These are phyloP conservation scores for Drosophila pseudotalamancana DNA, from an alignment of 2,888 invertebrate genomes.

Conservation along the genomic window DNA sequence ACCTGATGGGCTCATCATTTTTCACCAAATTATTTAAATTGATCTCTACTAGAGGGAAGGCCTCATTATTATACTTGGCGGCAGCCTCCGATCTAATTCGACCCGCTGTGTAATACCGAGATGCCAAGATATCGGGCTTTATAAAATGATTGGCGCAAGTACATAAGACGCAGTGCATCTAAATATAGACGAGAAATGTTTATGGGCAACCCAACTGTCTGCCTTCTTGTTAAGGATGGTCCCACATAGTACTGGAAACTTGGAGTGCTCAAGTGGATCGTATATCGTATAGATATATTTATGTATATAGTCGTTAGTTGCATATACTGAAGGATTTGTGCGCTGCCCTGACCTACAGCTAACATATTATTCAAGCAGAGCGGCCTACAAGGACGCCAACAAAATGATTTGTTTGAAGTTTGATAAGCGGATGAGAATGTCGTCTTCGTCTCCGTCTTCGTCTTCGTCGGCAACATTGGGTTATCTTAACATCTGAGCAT, in stretches of 20 bases:
- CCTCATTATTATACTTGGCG: slow-evolving; percentile 41
- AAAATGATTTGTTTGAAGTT: slow-evolving; percentile 77
- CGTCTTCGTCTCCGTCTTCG: too few relatives aligned
- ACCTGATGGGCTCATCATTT: slow-evolving; percentile 62
- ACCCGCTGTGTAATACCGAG: slow-evolving; percentile 10
- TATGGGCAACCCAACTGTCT: slow-evolving; percentile 23
- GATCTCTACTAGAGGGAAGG: slow-evolving; percentile 34
- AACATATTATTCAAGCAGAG: neutral
- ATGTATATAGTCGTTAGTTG: neutral
- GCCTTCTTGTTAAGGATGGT: neutral
- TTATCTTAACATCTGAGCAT: slow-evolving; percentile 54
- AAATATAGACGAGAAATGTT: slow-evolving; percentile 58
- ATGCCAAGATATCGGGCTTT: slow-evolving; percentile 40
- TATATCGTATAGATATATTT: slow-evolving; percentile 6
- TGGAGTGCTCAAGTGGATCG: slow-evolving; percentile 11
- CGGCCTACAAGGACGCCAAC: slow-evolving; percentile 62
- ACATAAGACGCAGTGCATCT: slow-evolving; percentile 26
- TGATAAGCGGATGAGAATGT: slow-evolving; percentile 82
- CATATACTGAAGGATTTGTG: neutral
- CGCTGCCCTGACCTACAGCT: neutral
- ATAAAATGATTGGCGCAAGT: slow-evolving; percentile 54
- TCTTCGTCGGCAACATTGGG: slow-evolving; percentile 55
- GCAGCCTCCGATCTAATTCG: slow-evolving; percentile 7
- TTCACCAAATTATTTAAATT: slow-evolving; percentile 51
- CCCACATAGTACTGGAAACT: too few relatives aligned